phyloP scores from a whole-genome alignment of 2,797 vertebrate genomes.

The Chiloscyllium punctatum region DNA sequence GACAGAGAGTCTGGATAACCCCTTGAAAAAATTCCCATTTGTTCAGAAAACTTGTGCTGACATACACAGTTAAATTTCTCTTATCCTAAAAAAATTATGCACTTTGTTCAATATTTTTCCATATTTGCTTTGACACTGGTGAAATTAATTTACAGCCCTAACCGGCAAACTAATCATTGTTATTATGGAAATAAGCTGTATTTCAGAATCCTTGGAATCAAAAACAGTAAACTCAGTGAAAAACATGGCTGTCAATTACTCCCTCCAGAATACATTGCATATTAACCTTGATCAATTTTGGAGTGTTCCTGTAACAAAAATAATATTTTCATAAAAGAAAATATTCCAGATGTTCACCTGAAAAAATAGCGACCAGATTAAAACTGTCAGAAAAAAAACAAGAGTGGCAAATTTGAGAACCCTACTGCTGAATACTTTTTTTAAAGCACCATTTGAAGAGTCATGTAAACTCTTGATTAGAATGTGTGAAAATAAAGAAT shows the following conservation, averaged over 20 bases:
- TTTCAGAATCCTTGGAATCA: constrained; percentile 22
- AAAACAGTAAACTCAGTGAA: background rate
- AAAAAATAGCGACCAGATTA: background rate
- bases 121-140: background rate
- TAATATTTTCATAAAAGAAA: constrained; percentile 31
- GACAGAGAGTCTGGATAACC: background rate
- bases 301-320: background rate
- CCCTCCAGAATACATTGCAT: background rate
- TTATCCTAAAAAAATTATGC: background rate
- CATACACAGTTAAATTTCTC: background rate
- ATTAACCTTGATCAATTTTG: constrained; percentile 7
- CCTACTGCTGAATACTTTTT: background rate
- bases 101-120: background rate
- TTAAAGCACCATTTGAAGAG: background rate
- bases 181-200: background rate
- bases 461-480: background rate
- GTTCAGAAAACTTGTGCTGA: background rate
- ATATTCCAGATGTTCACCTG: constrained; percentile 19
- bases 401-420: background rate
- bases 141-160: background rate
- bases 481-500: background rate
- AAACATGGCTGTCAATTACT: background rate
- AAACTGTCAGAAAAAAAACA: background rate
- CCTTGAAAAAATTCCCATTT: background rate
- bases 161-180: background rate